phyloP scores from a whole-genome alignment of 1,140 invertebrate genomes.

The Anoplophora glabripennis region DNA sequence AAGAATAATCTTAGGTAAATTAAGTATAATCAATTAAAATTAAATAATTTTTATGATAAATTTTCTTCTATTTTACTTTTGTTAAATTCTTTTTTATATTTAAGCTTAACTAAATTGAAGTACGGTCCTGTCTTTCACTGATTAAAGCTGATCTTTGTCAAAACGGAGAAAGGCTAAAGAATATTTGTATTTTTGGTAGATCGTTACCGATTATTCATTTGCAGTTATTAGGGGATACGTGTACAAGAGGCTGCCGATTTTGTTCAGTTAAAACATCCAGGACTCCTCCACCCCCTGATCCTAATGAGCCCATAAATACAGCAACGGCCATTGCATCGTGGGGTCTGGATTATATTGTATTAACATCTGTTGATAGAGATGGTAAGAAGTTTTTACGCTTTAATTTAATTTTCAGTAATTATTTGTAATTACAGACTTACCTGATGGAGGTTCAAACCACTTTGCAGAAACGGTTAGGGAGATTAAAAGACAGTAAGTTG shows the following conservation, averaged over 20 bases:
- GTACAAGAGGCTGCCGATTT: constrained; percentile 91
- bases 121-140: too few species aligned
- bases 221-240: constrained; percentile 89
- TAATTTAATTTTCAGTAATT: constrained; percentile 1
- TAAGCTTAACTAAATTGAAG: too few species aligned
- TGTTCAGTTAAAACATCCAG: constrained; percentile 98
- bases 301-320: constrained; percentile 89
- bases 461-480: constrained; percentile 87
- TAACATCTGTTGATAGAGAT: constrained; percentile 98
- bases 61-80: too few species aligned
- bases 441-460: constrained; percentile 88
- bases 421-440: constrained; percentile 65
- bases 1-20: too few species aligned
- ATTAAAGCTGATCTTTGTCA: too few species aligned
- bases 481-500: constrained; percentile 65
- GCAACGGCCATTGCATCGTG: constrained; percentile 89
- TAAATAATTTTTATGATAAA: too few species aligned
- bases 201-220: constrained; percentile 33
- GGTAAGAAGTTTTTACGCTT: constrained; percentile 55
- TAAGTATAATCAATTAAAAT: too few species aligned
- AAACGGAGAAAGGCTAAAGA: not conserved
- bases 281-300: constrained; percentile 86
- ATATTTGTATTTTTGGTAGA: not conserved
- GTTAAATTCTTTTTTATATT: too few species aligned
- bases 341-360: constrained; percentile 96